A percentile compares a stretch with the other conserved stretches of the same genome.
These are phyloP conservation scores for Neolamprologus longior DNA, from an alignment of 2,113 vertebrate genomes.

Conservation along the genomic window DNA sequence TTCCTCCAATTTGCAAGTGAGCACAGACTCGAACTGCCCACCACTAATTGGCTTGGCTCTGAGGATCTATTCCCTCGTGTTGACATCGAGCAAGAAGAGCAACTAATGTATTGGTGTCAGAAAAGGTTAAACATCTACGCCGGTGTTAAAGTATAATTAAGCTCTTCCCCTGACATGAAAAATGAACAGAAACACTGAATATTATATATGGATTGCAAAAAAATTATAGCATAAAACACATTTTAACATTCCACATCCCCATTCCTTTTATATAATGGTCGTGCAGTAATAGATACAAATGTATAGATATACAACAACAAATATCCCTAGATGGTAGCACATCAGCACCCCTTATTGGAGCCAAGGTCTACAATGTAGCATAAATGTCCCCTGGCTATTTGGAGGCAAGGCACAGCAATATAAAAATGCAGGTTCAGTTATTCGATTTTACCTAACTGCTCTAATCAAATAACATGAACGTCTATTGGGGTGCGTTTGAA, in stretches of 20 bases:
- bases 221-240: neutral
- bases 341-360: neutral
- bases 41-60: constrained; percentile 45
- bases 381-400: neutral
- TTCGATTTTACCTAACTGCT: constrained; percentile 24
- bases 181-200: neutral
- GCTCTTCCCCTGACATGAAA: neutral
- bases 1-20: neutral
- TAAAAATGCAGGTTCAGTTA: constrained; percentile 35
- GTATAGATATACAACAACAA: neutral
- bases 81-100: neutral
- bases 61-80: constrained; percentile 31
- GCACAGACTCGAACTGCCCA: neutral
- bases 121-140: constrained; percentile 43
- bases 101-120: constrained; percentile 43
- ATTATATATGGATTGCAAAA: neutral
- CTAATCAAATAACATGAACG: constrained; percentile 25
- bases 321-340: neutral
- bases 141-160: constrained; percentile 47
- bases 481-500: neutral
- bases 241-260: neutral
- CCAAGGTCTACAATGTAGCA: neutral
- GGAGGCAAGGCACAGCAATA: neutral
- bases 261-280: neutral
- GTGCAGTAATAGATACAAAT: neutral